Evolutionary conservation across 2,113 vertebrate species (phyloP), one percentile per base, ranked within the genome.

Genomic region (Emydocephalus ijimae): DNA sequence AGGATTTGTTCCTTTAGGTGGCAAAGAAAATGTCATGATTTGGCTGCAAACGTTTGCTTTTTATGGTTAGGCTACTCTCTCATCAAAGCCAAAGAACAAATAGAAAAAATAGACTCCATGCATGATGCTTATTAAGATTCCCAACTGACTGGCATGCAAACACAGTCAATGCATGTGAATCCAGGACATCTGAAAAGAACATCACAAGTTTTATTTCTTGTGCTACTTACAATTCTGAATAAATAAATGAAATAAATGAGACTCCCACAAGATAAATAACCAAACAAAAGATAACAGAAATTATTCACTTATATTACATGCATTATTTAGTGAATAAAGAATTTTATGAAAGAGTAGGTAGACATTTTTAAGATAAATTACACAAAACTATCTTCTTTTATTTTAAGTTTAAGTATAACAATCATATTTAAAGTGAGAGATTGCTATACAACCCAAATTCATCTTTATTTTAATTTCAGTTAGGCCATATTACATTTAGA

Each of bases 301-400:
- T 54, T 69, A 14, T 12, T 54, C 14, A 88, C 56, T 55, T 89
- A 39, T 34, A 81, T 74, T 74, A 55, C 20, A 55, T 92, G 87
- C 61, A 64, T 92, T 88, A 56, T 92, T 92, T 92, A 92, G 15
- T 74, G 50, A 74, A 29, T 39, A 88, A 34, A 34, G 26, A 45
- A 92, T 54, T 23, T 69, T 64, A n/a, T 23, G 5, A 74, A 88
- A 89, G 9, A 18, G 14, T 43, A 39, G 48, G 8, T 39, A 50
- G 43, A 81, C 7, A 74, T 92, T 92, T 92, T 74, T 50, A 26
- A 89, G 74, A 87, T 52, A 91, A 91, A 88, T 92, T 88, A 55
- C 29, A 88, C 11, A 55, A n/a, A 6, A 88, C 57, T 54, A 87
- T 52, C 48, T 88, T 21, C 6, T 61, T 21, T 64, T 88, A 18